A percentile compares a stretch with the other conserved stretches of the same genome.
phyloP scores from a whole-genome alignment of 2,888 invertebrate genomes.

The Troides helena region DNA sequence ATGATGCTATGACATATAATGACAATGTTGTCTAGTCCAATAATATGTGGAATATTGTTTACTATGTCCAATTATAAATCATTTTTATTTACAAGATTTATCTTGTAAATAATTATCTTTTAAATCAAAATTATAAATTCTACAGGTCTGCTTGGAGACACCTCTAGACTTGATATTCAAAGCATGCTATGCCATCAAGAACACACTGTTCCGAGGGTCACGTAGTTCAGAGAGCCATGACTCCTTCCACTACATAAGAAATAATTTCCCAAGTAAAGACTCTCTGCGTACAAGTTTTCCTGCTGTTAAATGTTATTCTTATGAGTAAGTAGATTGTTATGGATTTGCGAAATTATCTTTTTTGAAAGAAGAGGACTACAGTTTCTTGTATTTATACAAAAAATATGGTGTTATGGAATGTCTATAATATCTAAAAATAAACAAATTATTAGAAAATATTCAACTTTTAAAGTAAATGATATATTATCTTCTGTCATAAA shows the following conservation, averaged over 20 bases:
- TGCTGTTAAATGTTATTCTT: conserved; percentile 24
- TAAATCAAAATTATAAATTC: conserved; percentile 3
- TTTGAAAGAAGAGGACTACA: neutral
- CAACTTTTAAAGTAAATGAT: too few relatives aligned
- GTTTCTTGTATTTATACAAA: neutral
- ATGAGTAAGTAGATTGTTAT: conserved; percentile 45
- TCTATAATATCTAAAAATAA: too few relatives aligned
- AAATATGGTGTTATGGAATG: neutral
- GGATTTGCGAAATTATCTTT: neutral
- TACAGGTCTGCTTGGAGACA: conserved; percentile 53
- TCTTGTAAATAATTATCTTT: too few relatives aligned
- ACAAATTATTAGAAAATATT: too few relatives aligned
- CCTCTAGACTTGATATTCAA: conserved; percentile 55
- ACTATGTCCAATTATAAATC: too few relatives aligned
- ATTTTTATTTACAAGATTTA: too few relatives aligned
- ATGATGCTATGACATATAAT: too few relatives aligned
- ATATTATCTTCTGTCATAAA: too few relatives aligned
- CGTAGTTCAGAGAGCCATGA: conserved; percentile 29
- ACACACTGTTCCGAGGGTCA: conserved; percentile 22
- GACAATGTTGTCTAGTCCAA: too few relatives aligned
- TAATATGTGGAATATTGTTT: too few relatives aligned
- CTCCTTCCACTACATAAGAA: conserved; percentile 38
- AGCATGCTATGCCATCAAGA: conserved; percentile 50
- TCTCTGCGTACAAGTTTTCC: conserved; percentile 15
- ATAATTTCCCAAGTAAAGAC: conserved; percentile 33